Evolutionary conservation across 2,113 vertebrate genomes (phyloP), one percentile per base, ranked within the genome.

Genomic region (Corythaixoides concolor): DNA sequence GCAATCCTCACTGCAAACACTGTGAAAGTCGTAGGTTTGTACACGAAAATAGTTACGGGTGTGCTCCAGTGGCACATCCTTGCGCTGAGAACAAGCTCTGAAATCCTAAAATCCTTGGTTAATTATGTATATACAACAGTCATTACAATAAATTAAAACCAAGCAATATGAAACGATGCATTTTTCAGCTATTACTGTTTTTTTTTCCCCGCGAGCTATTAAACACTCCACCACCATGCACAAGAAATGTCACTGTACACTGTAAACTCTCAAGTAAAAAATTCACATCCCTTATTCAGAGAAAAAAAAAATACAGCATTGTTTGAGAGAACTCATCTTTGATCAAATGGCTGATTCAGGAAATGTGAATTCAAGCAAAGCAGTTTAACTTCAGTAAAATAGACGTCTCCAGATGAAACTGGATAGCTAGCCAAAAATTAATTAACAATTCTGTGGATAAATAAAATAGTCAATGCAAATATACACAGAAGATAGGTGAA

Each of bases 361-460:
- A 97, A 97, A 92, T 32, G 92, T 0, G 24, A 93, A 93, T 94
- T 90, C 88, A 93, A 72, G 55, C 37, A 92, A 95, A 96, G 79
- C 56, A 94, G 55, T 92, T 94, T 79, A 93, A 96, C 79, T 97
- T 86, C 50, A 50, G n/a, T 68, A 84, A 97, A 96, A 93, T n/a
- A 41, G 6, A 69, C 1, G 9, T 20, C 70, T 84, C 56, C 60
- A 52, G 45, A 88, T 64, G 67, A 96, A 96, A 50, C 75, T 41
- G 64, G 26, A 66, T n/a, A 80, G 73, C 86, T 96, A 94, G 80
- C 28, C 30, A 28, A 86, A 95, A 97, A 97, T 95, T 94, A 97
- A 96, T 96, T 90, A 95, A 82, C 80, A 95, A 96, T 92, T 93
- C 90, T 86, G 80, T 97, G 69, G 87, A 85, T 80, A 97, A 97